Evolutionary conservation across 2,113 vertebrate species (phyloP), one percentile per base, ranked within the genome.

Genomic region (Entelurus aequoreus): DNA sequence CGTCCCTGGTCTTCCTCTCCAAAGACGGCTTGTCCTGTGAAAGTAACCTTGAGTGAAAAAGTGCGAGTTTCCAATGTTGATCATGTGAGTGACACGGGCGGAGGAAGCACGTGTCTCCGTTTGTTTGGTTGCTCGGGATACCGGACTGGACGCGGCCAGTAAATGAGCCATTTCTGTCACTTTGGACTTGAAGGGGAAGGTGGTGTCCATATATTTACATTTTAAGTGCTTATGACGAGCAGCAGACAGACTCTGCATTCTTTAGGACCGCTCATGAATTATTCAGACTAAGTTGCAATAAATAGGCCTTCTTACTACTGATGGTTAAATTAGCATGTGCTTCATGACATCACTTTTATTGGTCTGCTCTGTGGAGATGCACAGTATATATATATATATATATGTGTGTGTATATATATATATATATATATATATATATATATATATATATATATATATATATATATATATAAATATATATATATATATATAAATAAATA

Each of bases 121-220:
- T 89, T 90, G 86, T 89, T 89, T 89, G 85, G 86, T 90, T 85
- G 79, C 84, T 36, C 46, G 9, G 87, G 82, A 65, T 63, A 88
- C 84, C 2, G 68, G 71, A 67, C 60, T 62, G 60, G 66, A 67
- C 68, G 40, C 59, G 69, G 78, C 78, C 65, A 55, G 71, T 80
- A 69, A 77, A 79, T 78, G 65, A 72, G 62, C 72, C 36, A 40
- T 61, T 77, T 51, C 2, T 76, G 72, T 87, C 77, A 60, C 55
- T 58, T 81, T 60, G 66, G 80, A 81, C 75, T 75, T 62, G 58
- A 57, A 10, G 48, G 10, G 38, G 10, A 57, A 62, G 65, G 72
- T 69, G 66, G 71, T n/a, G 48, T 15, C 58, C 63, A 19, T 54
- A 12, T 36, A 66, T 12, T 48, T 68, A 44, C 62, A 70, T 69